A percentile compares a stretch with the other conserved stretches of the same genome.
phyloP scores from a whole-genome alignment of 2,797 vertebrate species.

The Propithecus perrieri region DNA sequence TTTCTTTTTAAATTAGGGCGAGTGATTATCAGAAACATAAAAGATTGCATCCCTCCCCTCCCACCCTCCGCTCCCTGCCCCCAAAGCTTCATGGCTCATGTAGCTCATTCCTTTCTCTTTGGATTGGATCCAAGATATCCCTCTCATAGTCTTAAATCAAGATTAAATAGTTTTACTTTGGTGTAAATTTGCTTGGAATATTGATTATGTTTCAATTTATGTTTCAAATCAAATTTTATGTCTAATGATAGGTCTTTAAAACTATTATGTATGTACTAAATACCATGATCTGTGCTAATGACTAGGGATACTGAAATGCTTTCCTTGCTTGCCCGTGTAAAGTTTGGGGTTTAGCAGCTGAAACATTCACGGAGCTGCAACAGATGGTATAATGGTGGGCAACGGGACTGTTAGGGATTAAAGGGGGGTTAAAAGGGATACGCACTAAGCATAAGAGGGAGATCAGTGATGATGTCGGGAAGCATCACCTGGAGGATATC shows the following conservation, averaged over 20 bases:
- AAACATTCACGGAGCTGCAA: neutral
- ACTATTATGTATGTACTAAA: neutral
- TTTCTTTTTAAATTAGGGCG: neutral
- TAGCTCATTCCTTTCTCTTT: neutral
- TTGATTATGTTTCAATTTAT: neutral
- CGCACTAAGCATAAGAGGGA: neutral
- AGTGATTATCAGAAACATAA: neutral
- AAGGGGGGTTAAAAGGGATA: neutral
- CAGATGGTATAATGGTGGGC: neutral
- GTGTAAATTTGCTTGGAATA: neutral
- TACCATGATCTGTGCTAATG: neutral
- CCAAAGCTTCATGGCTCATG: neutral
- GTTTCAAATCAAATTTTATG: neutral
- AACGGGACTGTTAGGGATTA: neutral
- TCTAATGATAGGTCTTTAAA: neutral
- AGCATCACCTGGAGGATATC: neutral
- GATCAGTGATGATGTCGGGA: neutral
- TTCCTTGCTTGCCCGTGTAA: neutral
- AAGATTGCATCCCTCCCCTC: neutral
- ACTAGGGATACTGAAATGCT: neutral
- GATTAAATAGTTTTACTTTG: neutral
- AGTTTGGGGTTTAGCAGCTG: neutral
- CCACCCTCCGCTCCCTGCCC: fast-evolving
- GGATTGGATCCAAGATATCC: neutral
- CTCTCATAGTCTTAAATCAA: neutral